A percentile compares a stretch with the other conserved stretches of the same genome.
Conservation (phyloP, 2,797 vertebrate species). For the Rhabdomys pumilio region DNA sequence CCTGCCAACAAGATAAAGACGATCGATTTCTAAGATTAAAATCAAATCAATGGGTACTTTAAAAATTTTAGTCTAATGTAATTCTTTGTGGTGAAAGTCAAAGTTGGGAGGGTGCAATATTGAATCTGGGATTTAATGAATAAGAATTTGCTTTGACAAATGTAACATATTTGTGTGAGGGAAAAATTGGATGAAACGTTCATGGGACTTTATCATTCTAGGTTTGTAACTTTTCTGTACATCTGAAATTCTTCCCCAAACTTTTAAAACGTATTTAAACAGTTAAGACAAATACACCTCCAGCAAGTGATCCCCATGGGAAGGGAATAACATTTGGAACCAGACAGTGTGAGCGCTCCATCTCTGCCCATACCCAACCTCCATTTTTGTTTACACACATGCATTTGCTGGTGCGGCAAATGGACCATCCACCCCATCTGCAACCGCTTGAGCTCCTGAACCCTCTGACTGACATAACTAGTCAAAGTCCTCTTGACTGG, state of each 20-base stretch:
- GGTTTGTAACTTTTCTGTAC: slow-evolving; percentile 21
- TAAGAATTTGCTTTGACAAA: slow-evolving; percentile 19
- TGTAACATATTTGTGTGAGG: neutral
- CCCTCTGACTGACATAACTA: slow-evolving; percentile 81
- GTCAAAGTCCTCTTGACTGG: slow-evolving; percentile 83
- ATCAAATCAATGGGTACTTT: neutral
- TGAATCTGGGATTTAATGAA: slow-evolving; percentile 37
- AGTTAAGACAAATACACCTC: neutral
- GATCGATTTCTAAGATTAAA: slow-evolving; percentile 7
- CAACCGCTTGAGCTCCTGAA: slow-evolving; percentile 81
- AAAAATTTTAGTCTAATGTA: neutral
- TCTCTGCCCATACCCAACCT: neutral
- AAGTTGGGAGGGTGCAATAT: neutral
- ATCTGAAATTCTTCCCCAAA: slow-evolving; percentile 30
- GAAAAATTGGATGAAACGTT: neutral
- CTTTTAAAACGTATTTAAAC: slow-evolving; percentile 11
- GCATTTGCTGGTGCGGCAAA: slow-evolving; percentile 21
- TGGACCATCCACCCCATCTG: slow-evolving; percentile 36
- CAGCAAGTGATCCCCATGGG: neutral
- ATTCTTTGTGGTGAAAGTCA: slow-evolving; percentile 27
- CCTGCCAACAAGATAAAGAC: neutral
- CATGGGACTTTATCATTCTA: neutral
- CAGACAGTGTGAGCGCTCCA: neutral
- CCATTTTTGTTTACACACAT: neutral
- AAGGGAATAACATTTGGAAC: slow-evolving; percentile 5